phyloP scores from a whole-genome alignment of 2,888 invertebrate species.

The Harmothoe impar region DNA sequence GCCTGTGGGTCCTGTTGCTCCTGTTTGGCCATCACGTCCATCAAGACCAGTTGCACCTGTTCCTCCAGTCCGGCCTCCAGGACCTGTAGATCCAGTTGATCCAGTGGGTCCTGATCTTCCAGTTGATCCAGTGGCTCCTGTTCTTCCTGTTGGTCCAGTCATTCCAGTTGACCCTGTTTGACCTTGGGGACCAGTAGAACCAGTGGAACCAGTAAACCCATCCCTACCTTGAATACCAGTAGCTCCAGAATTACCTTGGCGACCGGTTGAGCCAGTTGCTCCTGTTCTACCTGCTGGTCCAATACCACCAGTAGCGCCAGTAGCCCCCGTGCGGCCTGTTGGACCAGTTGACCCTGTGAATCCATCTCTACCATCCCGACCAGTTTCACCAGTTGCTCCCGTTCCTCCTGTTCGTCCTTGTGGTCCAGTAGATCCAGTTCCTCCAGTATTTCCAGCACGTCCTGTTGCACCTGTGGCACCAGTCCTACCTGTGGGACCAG shows the following conservation, averaged over 20 bases:
- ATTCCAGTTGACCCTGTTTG: slow-evolving; percentile 61
- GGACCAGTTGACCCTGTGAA: slow-evolving; percentile 56
- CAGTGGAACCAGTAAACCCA: slow-evolving; percentile 60
- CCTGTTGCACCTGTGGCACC: slow-evolving; percentile 64
- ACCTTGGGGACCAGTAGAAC: slow-evolving; percentile 41
- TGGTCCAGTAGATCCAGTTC: slow-evolving; percentile 58
- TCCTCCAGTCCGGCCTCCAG: slow-evolving; percentile 38
- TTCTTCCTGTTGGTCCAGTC: slow-evolving; percentile 61
- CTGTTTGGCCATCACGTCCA: slow-evolving; percentile 61
- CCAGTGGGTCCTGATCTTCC: slow-evolving; percentile 65
- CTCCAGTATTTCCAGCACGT: slow-evolving; percentile 61
- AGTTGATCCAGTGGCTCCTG: slow-evolving; percentile 69
- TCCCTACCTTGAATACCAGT: slow-evolving; percentile 44
- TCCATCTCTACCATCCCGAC: slow-evolving; percentile 45
- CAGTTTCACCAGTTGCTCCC: slow-evolving; percentile 58
- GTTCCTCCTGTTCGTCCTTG: slow-evolving; percentile 64
- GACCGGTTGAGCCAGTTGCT: slow-evolving; percentile 37
- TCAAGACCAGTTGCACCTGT: slow-evolving; percentile 68
- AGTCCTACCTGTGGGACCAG: slow-evolving; percentile 59
- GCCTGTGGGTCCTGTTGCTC: slow-evolving; percentile 66
- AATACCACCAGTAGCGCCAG: slow-evolving; percentile 58
- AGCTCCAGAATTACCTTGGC: neutral
- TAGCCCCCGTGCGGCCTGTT: slow-evolving; percentile 63
- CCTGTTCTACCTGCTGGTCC: slow-evolving; percentile 64
- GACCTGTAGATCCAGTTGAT: slow-evolving; percentile 59